phyloP scores from a whole-genome alignment of 2,113 vertebrate species.

The Lepidiolamprologus cunningtoni region DNA sequence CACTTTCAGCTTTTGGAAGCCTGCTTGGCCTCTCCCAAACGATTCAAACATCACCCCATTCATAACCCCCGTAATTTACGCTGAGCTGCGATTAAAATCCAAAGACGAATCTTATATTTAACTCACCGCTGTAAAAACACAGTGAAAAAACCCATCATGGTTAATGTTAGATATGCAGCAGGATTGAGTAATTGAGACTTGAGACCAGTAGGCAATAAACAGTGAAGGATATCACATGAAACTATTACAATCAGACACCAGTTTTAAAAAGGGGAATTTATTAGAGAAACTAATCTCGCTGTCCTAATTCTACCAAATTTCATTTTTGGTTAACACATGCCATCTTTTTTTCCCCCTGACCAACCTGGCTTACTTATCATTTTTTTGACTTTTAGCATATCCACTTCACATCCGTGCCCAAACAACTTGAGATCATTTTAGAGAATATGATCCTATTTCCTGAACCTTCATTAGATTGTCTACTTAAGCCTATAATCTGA shows the following conservation, averaged over 20 bases:
- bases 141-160: not conserved
- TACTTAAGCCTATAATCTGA: slow-evolving; percentile 20
- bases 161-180: not conserved
- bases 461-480: slow-evolving; percentile 3
- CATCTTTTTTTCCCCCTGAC: not conserved
- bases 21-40: not conserved
- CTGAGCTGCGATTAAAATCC: not conserved
- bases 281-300: not conserved
- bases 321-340: not conserved
- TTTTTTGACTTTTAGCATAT: not conserved
- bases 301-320: not conserved
- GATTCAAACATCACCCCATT: not conserved
- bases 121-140: not conserved
- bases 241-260: not conserved
- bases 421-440: not conserved
- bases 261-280: not conserved
- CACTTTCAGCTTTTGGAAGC: slow-evolving; percentile 11
- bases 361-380: not conserved
- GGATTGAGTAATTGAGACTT: not conserved
- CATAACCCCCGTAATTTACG: not conserved
- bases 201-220: not conserved
- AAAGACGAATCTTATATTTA: not conserved
- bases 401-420: not conserved
- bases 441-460: slow-evolving; percentile 7
- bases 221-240: not conserved